phyloP scores from a whole-genome alignment of 2,797 vertebrate genomes.

The Catharus ustulatus region DNA sequence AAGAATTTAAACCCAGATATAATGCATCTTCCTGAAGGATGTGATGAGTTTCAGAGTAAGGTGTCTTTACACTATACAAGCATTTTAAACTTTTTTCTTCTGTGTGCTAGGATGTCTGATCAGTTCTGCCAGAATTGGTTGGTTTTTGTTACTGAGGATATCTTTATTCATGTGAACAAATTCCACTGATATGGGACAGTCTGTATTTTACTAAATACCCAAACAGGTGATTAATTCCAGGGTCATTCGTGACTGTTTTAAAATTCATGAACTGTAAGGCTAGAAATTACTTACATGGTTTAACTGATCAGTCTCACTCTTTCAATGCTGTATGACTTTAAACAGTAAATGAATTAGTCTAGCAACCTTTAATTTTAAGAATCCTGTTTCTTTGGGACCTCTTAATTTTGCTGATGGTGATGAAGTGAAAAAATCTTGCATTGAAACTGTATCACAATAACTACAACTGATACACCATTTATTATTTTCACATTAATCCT shows the following conservation, averaged over 20 bases:
- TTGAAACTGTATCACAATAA: background rate
- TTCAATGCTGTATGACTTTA: background rate
- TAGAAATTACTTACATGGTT: constrained; percentile 2
- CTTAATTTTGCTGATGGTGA: background rate
- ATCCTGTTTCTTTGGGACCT: background rate
- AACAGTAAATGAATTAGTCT: background rate
- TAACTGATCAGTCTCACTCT: background rate
- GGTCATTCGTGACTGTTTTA: background rate
- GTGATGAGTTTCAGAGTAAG: background rate
- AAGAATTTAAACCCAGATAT: background rate
- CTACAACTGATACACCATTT: background rate
- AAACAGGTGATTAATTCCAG: background rate
- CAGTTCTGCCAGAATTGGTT: background rate
- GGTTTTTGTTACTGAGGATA: background rate
- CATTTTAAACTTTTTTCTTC: background rate
- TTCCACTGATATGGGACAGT: background rate
- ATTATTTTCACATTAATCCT: background rate
- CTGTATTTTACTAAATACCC: background rate
- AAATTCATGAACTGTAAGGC: constrained; percentile 1
- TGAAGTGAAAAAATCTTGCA: background rate
- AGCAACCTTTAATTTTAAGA: background rate
- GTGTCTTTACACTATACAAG: background rate
- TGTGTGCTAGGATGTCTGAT: background rate
- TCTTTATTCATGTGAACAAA: background rate
- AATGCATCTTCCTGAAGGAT: background rate